These are phyloP conservation scores for Rotaria socialis DNA, from an alignment of 2,888 invertebrate species.

Conservation along the genomic window DNA sequence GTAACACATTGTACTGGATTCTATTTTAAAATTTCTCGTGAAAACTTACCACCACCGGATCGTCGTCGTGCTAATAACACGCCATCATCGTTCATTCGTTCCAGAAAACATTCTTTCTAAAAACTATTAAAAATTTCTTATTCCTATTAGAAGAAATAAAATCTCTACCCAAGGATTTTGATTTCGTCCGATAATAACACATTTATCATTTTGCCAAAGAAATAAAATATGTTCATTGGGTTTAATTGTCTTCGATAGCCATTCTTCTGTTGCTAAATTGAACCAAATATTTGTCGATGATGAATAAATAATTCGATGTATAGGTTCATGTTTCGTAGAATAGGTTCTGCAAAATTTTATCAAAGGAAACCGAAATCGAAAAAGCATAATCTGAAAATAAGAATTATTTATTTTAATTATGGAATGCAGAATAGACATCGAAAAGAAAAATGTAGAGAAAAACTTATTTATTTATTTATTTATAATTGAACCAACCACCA, in stretches of 20 bases:
- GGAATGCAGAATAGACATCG: not conserved
- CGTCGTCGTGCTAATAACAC: not conserved
- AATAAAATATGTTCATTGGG: constrained; percentile 32
- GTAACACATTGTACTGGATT: no score
- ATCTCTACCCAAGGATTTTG: constrained; percentile 17
- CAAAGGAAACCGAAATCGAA: not conserved
- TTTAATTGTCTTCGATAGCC: constrained; percentile 9
- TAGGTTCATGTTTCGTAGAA: not conserved
- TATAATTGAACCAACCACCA: not conserved
- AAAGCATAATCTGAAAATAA: not conserved
- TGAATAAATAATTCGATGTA: constrained; percentile 22
- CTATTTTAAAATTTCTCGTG: not conserved
- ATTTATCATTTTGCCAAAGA: constrained; percentile 32
- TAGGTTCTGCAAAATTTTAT: not conserved
- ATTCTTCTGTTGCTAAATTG: constrained; percentile 30
- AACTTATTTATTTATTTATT: not conserved
- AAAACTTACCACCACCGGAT: constrained; percentile 7
- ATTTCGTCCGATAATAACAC: constrained; percentile 29
- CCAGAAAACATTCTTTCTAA: constrained; percentile 32
- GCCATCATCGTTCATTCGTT: not conserved
- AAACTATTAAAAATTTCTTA: not conserved
- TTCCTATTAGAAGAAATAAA: no score
- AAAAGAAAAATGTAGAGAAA: not conserved
- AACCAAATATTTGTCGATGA: constrained; percentile 17
- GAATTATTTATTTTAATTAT: not conserved